These are phyloP conservation scores for Urocolius indicus DNA, from an alignment of 2,113 vertebrate species.

Conservation along the genomic window DNA sequence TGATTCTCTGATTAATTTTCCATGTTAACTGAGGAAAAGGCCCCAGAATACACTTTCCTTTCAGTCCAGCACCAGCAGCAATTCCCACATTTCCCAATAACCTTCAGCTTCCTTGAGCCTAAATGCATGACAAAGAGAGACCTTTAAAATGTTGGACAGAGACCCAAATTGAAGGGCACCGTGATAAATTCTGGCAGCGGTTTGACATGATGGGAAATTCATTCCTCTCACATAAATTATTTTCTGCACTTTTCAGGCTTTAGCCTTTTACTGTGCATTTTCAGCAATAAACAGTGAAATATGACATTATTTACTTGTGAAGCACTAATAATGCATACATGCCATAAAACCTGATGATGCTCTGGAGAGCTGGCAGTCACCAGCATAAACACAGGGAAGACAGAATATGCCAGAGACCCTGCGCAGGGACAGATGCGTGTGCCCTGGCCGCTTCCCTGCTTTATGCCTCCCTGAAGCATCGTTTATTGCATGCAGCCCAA, in stretches of 20 bases:
- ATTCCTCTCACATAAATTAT: slow-evolving; percentile 67
- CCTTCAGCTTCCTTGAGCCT: not conserved
- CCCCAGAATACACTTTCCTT: not conserved
- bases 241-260: slow-evolving; percentile 48
- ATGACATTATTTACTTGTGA: slow-evolving; percentile 66
- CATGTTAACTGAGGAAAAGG: not conserved
- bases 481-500: not conserved
- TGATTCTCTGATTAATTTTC: not conserved
- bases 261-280: slow-evolving; percentile 61
- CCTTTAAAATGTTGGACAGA: slow-evolving; percentile 61
- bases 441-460: not conserved
- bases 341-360: slow-evolving; percentile 50
- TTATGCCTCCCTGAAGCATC: slow-evolving; percentile 19
- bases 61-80: not conserved
- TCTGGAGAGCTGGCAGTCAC: slow-evolving; percentile 18
- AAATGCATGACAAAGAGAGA: slow-evolving; percentile 41
- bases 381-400: slow-evolving; percentile 5
- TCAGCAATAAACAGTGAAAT: slow-evolving; percentile 66
- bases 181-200: slow-evolving; percentile 46
- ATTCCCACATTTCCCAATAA: slow-evolving; percentile 25
- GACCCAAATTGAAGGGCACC: slow-evolving; percentile 50
- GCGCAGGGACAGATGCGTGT: not conserved
- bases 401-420: not conserved
- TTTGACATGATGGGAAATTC: slow-evolving; percentile 60
- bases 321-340: slow-evolving; percentile 58